A percentile compares a stretch with the other conserved stretches of the same genome.
Evolutionary conservation across 2,888 invertebrate genomes (phyloP).

Genomic region (Ellobium chinense): DNA sequence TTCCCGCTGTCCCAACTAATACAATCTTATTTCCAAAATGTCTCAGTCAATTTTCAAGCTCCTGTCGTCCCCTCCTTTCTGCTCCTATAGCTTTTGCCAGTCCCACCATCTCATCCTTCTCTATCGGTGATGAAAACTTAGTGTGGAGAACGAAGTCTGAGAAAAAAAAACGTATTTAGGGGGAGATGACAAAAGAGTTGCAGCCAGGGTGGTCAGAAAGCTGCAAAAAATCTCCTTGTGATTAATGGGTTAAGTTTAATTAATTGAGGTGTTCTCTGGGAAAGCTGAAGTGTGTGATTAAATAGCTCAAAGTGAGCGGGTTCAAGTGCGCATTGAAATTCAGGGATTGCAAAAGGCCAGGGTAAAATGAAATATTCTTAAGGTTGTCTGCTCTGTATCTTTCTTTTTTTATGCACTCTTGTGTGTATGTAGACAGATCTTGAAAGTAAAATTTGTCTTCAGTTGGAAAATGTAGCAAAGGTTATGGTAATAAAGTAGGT

Average conservation of each 20-base stretch:
- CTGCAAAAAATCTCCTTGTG: slow-evolving; percentile 4
- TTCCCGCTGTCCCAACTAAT: slow-evolving; percentile 29
- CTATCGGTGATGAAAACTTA: too few relatives aligned
- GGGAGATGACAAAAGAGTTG: slow-evolving; percentile 23
- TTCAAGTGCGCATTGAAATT: too few relatives aligned
- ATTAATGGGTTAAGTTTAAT: slow-evolving; percentile 45
- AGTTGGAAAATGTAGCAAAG: too few relatives aligned
- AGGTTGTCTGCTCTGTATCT: too few relatives aligned
- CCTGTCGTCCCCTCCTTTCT: neutral
- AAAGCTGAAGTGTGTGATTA: neutral
- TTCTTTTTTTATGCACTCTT: too few relatives aligned
- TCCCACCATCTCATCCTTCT: too few relatives aligned
- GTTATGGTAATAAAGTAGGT: too few relatives aligned
- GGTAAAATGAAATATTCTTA: too few relatives aligned
- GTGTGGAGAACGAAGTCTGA: neutral
- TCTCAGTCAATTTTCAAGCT: neutral
- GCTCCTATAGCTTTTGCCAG: neutral
- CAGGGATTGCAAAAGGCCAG: too few relatives aligned
- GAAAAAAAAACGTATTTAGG: neutral
- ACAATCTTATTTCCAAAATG: slow-evolving; percentile 34
- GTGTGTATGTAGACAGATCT: too few relatives aligned
- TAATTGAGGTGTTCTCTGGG: slow-evolving; percentile 15
- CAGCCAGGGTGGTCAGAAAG: neutral
- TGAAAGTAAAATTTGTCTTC: too few relatives aligned
- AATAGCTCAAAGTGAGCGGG: neutral